Evolutionary conservation across 2,113 vertebrate genomes (phyloP).

Genomic region (Lynx canadensis): DNA sequence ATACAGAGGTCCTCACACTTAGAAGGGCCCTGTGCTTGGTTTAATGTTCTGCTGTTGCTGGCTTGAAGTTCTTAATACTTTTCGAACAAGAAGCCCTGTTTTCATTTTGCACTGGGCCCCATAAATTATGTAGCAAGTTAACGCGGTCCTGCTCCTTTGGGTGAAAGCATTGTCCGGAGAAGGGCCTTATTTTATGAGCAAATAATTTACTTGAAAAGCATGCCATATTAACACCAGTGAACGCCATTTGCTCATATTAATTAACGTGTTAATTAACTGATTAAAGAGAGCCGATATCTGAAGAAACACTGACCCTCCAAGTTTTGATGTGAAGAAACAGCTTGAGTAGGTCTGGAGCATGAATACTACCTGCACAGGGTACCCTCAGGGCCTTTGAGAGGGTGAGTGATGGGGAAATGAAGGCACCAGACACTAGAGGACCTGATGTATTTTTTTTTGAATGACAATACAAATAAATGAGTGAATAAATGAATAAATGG

Average conservation of each 20-base stretch:
- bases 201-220: neutral
- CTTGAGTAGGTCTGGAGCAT: neutral
- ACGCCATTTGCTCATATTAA: neutral
- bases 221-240: neutral
- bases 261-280: neutral
- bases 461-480: neutral
- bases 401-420: neutral
- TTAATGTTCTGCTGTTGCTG: neutral
- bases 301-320: neutral
- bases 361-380: neutral
- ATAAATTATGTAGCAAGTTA: neutral
- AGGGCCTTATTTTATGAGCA: neutral
- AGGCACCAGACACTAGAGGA: neutral
- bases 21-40: neutral
- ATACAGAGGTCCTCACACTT: neutral
- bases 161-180: neutral
- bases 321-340: neutral
- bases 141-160: neutral
- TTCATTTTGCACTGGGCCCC: neutral
- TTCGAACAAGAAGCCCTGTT: neutral
- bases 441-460: neutral
- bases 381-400: neutral
- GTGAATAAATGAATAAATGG: neutral
- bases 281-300: neutral
- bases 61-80: neutral